Evolutionary conservation across 2,797 vertebrate genomes (phyloP).

Genomic region (Oryzias dopingdopingensis): DNA sequence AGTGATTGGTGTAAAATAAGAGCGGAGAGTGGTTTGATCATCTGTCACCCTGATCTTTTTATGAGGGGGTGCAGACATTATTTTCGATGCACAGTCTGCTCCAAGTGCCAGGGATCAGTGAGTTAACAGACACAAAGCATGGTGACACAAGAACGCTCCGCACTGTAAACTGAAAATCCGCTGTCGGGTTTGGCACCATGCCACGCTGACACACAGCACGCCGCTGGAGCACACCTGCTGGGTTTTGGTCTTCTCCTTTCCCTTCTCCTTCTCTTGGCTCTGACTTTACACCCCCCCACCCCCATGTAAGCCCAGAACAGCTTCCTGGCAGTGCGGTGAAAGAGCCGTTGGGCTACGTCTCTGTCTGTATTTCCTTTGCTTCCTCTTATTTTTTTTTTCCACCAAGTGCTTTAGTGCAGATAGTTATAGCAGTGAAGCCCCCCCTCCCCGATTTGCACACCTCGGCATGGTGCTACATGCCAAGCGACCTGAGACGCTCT

Average conservation of each 20-base stretch:
- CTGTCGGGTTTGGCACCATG: slow-evolving; percentile 31
- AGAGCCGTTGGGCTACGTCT: slow-evolving; percentile 73
- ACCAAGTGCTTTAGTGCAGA: slow-evolving; percentile 44
- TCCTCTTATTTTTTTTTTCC: slow-evolving; percentile 50
- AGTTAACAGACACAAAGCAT: slow-evolving; percentile 34
- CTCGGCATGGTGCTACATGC: slow-evolving; percentile 59
- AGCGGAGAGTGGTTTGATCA: slow-evolving; percentile 5
- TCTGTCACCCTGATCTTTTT: slow-evolving; percentile 35
- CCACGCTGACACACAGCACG: slow-evolving; percentile 54
- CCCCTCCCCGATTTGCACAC: slow-evolving; percentile 31
- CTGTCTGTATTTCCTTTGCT: slow-evolving; percentile 67
- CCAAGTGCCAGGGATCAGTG: slow-evolving; percentile 30
- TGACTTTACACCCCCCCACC: slow-evolving; percentile 4
- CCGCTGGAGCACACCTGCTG: slow-evolving; percentile 73
- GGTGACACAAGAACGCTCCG: slow-evolving; percentile 38
- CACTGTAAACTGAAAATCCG: slow-evolving; percentile 18
- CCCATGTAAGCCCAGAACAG: slow-evolving; percentile 44
- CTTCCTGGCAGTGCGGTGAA: slow-evolving; percentile 71
- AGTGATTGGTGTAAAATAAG: no score
- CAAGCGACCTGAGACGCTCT: slow-evolving; percentile 58
- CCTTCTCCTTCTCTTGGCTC: slow-evolving; percentile 12
- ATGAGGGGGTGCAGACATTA: slow-evolving; percentile 10
- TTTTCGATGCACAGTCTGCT: slow-evolving; percentile 32
- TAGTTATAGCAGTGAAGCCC: slow-evolving; percentile 24
- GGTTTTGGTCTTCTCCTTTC: slow-evolving; percentile 65